phyloP scores from a whole-genome alignment of 1,140 invertebrate genomes.

The Orius laevigatus region DNA sequence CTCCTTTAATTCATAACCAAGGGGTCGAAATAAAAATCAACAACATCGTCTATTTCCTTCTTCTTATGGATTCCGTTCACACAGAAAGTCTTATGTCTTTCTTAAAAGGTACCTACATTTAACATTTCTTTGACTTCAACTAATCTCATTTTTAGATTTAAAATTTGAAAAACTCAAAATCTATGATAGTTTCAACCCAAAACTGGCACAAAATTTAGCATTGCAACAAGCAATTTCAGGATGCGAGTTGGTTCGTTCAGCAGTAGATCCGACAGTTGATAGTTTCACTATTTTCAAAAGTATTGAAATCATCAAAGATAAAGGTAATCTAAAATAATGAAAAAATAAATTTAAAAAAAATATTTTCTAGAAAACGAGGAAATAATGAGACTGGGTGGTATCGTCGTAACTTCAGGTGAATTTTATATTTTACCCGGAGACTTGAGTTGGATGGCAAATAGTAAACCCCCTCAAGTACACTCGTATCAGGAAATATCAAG shows the following conservation, averaged over 20 bases:
- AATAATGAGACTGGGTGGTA: no score
- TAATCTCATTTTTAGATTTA: not conserved
- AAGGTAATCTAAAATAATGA: conserved; percentile 2
- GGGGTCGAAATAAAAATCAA: conserved; percentile 28
- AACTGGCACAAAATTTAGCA: conserved; percentile 7
- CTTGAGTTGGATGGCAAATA: no score
- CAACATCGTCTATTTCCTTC: conserved; percentile 17
- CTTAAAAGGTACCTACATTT: not conserved
- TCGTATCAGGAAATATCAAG: no score
- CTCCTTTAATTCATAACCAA: conserved; percentile 30
- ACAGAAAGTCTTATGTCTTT: conserved; percentile 7
- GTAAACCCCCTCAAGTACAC: no score
- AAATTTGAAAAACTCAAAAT: conserved; percentile 6
- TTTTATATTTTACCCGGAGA: no score
- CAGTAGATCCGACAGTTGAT: conserved; percentile 4
- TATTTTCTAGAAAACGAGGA: no score
- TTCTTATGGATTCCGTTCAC: conserved; percentile 6
- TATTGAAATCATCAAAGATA: conserved; percentile 4
- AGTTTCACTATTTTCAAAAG: not conserved
- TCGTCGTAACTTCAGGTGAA: no score
- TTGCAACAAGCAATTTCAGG: conserved; percentile 7
- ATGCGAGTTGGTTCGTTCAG: not conserved
- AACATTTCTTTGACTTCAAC: not conserved
- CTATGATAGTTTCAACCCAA: not conserved
- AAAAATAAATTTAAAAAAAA: no score